Percentiles rank a stretch among this genome's conserved stretches.
phyloP scores from a whole-genome alignment of 2,888 invertebrate genomes.

The Atherix ibis region DNA sequence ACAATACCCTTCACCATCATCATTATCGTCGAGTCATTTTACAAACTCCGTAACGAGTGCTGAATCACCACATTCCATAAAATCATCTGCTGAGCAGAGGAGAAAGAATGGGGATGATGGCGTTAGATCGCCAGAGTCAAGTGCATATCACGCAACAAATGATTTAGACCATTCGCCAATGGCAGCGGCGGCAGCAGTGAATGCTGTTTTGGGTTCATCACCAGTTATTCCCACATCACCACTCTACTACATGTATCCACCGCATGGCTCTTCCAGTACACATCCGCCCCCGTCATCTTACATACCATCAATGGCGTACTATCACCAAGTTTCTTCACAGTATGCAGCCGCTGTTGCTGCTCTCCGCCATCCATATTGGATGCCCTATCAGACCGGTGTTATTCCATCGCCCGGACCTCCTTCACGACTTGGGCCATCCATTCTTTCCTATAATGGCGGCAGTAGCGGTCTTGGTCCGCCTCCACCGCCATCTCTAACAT shows the following conservation, averaged over 20 bases:
- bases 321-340: conserved; percentile 17
- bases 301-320: conserved; percentile 28
- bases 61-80: not conserved
- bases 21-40: conserved; percentile 10
- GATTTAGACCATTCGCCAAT: conserved; percentile 9
- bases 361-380: conserved; percentile 35
- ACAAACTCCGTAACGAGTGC: not conserved
- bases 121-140: too few species aligned
- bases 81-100: not conserved
- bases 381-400: conserved; percentile 36
- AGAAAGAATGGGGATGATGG: too few species aligned
- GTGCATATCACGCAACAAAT: conserved; percentile 8
- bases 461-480: conserved; percentile 9
- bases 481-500: conserved; percentile 12
- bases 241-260: conserved; percentile 29
- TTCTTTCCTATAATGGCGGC: conserved; percentile 18
- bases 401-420: conserved; percentile 14
- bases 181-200: not conserved
- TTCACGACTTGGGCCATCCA: conserved; percentile 33
- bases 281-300: conserved; percentile 23
- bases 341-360: conserved; percentile 31
- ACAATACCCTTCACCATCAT: conserved; percentile 33
- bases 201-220: conserved; percentile 8
- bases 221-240: conserved; percentile 17
- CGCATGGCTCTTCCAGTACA: conserved; percentile 22